Conservation (phyloP, 1,140 invertebrate species). For the Heliconius eleuchia region DNA sequence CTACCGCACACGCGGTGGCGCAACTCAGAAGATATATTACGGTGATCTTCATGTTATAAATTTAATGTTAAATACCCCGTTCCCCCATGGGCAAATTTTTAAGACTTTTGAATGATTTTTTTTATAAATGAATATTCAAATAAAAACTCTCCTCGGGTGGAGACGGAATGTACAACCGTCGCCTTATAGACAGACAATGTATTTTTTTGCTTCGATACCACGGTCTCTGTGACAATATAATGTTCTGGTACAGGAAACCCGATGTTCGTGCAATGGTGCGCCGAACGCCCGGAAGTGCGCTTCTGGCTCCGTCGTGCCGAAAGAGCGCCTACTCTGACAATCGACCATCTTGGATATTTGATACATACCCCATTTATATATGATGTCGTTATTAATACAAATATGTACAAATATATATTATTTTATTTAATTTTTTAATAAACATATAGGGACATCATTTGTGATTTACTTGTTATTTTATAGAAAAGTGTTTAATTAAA, state of each 20-base stretch:
- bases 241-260: constrained; percentile 30
- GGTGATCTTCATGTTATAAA: constrained; percentile 30
- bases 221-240: no score
- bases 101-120: no score
- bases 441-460: no score
- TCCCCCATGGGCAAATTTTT: no score
- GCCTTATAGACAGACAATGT: no score
- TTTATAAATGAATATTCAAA: no score
- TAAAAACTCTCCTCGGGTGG: no score
- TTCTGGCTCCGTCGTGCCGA: constrained; percentile 20
- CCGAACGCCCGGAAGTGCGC: constrained; percentile 29
- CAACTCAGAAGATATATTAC: constrained; percentile 58
- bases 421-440: not conserved
- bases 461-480: no score
- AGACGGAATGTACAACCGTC: no score
- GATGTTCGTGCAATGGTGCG: constrained; percentile 35
- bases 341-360: constrained; percentile 1
- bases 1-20: constrained; percentile 56
- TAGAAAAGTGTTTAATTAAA: no score
- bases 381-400: not conserved
- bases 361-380: not conserved
- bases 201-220: no score
- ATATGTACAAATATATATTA: not conserved
- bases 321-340: constrained; percentile 10
- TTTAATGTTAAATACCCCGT: no score